Base-by-base conservation (phyloP, 37 sponge, comb jelly and placozoan genomes). In the Bolinopsis microptera region DNA sequence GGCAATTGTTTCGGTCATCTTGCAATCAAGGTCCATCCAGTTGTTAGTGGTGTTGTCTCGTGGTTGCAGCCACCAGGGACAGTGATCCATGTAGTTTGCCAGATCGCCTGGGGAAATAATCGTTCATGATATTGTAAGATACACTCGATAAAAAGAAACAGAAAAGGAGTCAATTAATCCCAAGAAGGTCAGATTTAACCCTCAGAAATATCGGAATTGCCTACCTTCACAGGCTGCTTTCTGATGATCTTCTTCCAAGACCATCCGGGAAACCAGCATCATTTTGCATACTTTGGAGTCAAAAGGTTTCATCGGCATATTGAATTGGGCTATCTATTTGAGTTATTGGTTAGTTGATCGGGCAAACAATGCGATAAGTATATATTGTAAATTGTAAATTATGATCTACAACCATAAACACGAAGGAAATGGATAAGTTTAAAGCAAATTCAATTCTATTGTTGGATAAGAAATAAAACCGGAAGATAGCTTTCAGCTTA, bases 1-100 rank as follows among this genome's bases (percentile, higher is more conserved):
- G 32, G 80, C 80, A 3, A 77, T 32, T 0, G 80, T 77, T 36
- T 77, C 80, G 1, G 80, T 77, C 80, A 77, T 77, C 37, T 77
- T 77, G 80, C 32, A 32, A 36, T 77, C 80, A 34, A 77, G 80
- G 37, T 77, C 80, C 80, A 77, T 77, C 80, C 80, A 77, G 80
- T 77, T 77, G 21, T 77, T 77, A 36, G 80, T 35, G 36, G 80
- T 77, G 80, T 77, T 36, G 80, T 77, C 80, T 36, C 32, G 27
- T 1, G 22, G 33, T 1, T 33, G 35, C 36, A 77, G 36, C 80
- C 80, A 77, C 21, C 9, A 34, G 1, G 80, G 80, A 34, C 80
- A 77, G 35, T 77, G 80, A 3, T 77, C 80, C 80, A 77, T 77
- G 80, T 77, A 77, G 36, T 32, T 35, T 0, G 34, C 80, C 32